A percentile compares a stretch with the other conserved stretches of the same genome.
Conservation (phyloP, 23 tunicate genomes). For the Botrylloides violaceus region DNA sequence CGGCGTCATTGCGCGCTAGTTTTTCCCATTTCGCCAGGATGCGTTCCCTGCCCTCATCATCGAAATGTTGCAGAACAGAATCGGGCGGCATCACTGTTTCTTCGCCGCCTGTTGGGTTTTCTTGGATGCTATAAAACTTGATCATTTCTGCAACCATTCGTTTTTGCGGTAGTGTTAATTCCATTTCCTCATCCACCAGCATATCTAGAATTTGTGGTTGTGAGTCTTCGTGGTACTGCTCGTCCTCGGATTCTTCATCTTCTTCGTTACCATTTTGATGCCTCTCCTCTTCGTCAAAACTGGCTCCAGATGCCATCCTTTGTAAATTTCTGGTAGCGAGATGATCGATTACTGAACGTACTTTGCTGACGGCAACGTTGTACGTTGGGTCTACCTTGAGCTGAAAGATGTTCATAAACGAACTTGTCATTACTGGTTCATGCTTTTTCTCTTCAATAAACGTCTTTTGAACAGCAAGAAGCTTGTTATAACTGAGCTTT, state of each 20-base stretch:
- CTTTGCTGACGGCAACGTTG: conserved; percentile 27
- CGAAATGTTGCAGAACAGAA: not conserved
- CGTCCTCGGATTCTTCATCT: not conserved
- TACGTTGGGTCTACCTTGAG: conserved; percentile 24
- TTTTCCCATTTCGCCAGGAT: conserved; percentile 26
- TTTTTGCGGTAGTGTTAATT: conserved; percentile 1
- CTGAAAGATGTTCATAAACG: conserved; percentile 1
- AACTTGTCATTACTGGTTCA: not conserved
- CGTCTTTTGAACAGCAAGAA: conserved; percentile 43
- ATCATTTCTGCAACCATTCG: conserved; percentile 17
- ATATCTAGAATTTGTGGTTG: not conserved
- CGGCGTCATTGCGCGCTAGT: conserved; percentile 36
- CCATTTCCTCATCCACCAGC: conserved; percentile 1
- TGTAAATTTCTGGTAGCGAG: conserved; percentile 33
- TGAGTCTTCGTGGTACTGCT: conserved; percentile 2
- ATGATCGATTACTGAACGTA: conserved; percentile 32
- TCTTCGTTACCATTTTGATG: not conserved
- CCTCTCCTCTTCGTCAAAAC: not conserved
- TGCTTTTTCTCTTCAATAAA: conserved; percentile 53
- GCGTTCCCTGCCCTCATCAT: conserved; percentile 14
- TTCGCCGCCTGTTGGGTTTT: not conserved
- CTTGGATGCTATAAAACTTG: not conserved
- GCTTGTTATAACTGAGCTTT: conserved; percentile 48
- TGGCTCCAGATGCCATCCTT: not conserved
- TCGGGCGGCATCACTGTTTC: not conserved